Evolutionary conservation across 2,113 vertebrate genomes (phyloP).

Genomic region (Phylloscopus trochilus): DNA sequence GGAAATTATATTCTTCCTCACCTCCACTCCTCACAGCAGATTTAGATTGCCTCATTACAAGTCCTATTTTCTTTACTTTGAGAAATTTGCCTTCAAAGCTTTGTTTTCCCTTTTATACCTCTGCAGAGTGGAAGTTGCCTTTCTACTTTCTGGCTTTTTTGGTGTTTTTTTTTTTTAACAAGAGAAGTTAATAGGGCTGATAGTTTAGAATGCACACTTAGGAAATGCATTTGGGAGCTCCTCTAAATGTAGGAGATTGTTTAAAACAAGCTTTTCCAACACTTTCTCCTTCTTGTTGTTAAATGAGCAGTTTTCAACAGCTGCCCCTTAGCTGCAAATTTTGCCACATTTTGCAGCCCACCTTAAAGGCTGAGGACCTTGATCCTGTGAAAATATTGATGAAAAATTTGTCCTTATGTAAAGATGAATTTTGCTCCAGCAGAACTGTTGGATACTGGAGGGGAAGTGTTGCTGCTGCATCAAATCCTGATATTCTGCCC

Average conservation of each 20-base stretch:
- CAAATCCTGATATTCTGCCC: not conserved
- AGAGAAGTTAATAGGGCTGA: not conserved
- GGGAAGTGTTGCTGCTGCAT: not conserved
- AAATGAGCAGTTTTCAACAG: not conserved
- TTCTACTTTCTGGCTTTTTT: not conserved
- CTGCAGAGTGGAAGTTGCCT: not conserved
- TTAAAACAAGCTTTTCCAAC: not conserved
- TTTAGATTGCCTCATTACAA: constrained; percentile 15
- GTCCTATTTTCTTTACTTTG: not conserved
- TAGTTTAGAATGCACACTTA: not conserved
- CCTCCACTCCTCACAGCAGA: not conserved
- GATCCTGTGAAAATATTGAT: not conserved
- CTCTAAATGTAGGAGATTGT: not conserved
- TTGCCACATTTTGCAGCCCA: not conserved
- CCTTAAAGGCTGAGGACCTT: not conserved
- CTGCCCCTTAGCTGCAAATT: not conserved
- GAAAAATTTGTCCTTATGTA: not conserved
- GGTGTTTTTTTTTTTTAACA: not conserved
- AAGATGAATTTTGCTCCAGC: not conserved
- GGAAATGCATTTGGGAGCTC: not conserved
- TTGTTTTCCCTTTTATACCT: constrained; percentile 7
- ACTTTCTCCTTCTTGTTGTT: not conserved
- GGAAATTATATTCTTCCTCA: not conserved
- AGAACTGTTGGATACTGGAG: not conserved
- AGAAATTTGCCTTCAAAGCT: not conserved